Evolutionary conservation across 2,888 invertebrate species (phyloP), one percentile per base, ranked within the genome.

Genomic region (Gibbula magus): DNA sequence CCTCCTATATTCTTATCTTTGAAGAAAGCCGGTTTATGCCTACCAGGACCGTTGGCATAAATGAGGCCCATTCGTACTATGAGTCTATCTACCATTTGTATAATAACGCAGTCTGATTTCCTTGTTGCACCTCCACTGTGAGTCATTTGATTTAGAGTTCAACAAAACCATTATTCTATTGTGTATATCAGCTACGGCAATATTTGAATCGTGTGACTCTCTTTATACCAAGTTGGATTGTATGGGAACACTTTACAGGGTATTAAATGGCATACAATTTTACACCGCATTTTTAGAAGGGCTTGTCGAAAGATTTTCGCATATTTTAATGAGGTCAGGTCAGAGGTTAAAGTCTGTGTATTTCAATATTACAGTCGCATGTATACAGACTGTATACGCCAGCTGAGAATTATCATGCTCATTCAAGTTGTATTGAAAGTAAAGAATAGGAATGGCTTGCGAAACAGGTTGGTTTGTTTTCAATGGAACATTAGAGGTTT

Each of bases 231-330:
- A 29, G 25, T 61, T 18, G 7, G 25, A 61, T 29, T 29, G 29
- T 22, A 61, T 2, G 61, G 61, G 61, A 29, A 61, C 25, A 61
- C 29, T 61, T 61, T 61, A 61, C 61, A 29, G 25, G 61, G 29
- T 61, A 61, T 61, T 61, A 61, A 61, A 61, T 61, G 25, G 61
- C 29, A 16, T 61, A 61, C 61, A 29, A 61, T 29, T 61, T 61
- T 25, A 61, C 29, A 61, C 61, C 18, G 29, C 25, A 61, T 61
- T 61, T 25, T 13, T 61, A 29, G 29, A 25, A 1, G 25, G 61
- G 29, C 29, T 29, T 61, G 61, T 61, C 5, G 29, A 61, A 61
- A 61, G 61, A 29, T 29, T 61, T 61, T 25, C 61, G 16, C 16
- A 29, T 61, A 25, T 29, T 61, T 25, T 61, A 29, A 25, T n/a